A percentile compares a stretch with the other conserved stretches of the same genome.
Evolutionary conservation across 2,888 invertebrate genomes (phyloP).

Genomic region (Andrena minutula): DNA sequence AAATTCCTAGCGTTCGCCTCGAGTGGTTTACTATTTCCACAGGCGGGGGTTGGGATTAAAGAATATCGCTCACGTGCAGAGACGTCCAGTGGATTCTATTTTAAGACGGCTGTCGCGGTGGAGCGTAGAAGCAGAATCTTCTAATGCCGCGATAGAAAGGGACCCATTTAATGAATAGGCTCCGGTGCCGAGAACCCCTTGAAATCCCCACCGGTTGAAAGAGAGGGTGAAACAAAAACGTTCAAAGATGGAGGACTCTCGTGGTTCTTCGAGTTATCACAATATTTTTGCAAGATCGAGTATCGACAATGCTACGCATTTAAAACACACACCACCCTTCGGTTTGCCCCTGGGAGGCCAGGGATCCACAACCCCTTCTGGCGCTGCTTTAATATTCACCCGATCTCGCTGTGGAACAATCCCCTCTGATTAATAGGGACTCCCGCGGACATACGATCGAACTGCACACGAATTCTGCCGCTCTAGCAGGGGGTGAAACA

Average conservation of each 20-base stretch:
- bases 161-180: constrained; percentile 25
- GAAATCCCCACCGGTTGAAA: constrained; percentile 39
- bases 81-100: neutral
- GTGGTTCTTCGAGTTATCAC: constrained; percentile 69
- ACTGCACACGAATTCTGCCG: constrained; percentile 26
- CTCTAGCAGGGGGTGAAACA: neutral
- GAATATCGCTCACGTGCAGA: neutral
- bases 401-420: constrained; percentile 73
- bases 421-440: constrained; percentile 76
- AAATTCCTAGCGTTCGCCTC: neutral
- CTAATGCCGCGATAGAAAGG: constrained; percentile 10
- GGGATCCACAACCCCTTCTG: constrained; percentile 75
- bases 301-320: constrained; percentile 63
- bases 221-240: constrained; percentile 59
- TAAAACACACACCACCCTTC: constrained; percentile 39
- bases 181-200: constrained; percentile 18
- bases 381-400: constrained; percentile 78
- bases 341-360: constrained; percentile 65
- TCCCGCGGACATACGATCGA: constrained; percentile 7
- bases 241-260: constrained; percentile 64
- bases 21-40: neutral
- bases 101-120: too few relatives aligned
- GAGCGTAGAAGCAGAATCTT: neutral
- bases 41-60: too few relatives aligned
- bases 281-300: constrained; percentile 74